Conservation (phyloP, 1,140 invertebrate species). For the Sycophaga agraensis region DNA sequence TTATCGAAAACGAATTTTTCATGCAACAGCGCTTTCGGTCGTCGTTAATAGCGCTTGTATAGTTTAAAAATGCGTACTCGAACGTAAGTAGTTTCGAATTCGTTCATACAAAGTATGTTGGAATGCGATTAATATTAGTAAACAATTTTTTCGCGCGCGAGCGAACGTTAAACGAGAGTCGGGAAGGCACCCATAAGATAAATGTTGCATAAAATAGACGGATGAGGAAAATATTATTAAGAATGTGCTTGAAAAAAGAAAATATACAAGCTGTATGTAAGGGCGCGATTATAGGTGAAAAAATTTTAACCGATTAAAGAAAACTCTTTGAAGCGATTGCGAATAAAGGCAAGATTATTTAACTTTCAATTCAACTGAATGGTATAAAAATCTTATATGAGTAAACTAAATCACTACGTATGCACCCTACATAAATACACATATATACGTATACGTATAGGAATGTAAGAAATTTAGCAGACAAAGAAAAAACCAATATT, state of each 20-base stretch:
- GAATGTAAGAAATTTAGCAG: slow-evolving; percentile 48
- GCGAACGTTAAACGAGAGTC: neutral
- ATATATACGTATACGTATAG: slow-evolving; percentile 53
- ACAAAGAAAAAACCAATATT: slow-evolving; percentile 31
- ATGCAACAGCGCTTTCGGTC: neutral
- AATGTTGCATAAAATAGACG: neutral
- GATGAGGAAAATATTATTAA: neutral
- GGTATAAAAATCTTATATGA: slow-evolving; percentile 26
- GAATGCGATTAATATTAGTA: slow-evolving; percentile 23
- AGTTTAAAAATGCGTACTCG: slow-evolving; percentile 39
- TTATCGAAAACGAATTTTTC: slow-evolving; percentile 3
- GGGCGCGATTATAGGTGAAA: neutral
- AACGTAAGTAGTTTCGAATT: slow-evolving; percentile 48
- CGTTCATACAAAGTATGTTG: slow-evolving; percentile 41
- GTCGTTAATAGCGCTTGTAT: slow-evolving; percentile 38
- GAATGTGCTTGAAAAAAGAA: neutral
- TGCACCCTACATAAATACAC: slow-evolving; percentile 46
- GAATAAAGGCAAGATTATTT: slow-evolving; percentile 14
- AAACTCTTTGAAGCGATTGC: slow-evolving; percentile 1
- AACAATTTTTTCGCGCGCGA: slow-evolving; percentile 20
- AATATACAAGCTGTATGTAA: neutral
- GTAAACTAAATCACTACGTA: slow-evolving; percentile 47
- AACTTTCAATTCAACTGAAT: slow-evolving; percentile 28
- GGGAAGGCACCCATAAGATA: neutral
- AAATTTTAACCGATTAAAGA: neutral